Percentiles rank a stretch among this genome's conserved stretches.
Conservation (phyloP, 2,113 vertebrate species). For the Hyperopisus bebe region DNA sequence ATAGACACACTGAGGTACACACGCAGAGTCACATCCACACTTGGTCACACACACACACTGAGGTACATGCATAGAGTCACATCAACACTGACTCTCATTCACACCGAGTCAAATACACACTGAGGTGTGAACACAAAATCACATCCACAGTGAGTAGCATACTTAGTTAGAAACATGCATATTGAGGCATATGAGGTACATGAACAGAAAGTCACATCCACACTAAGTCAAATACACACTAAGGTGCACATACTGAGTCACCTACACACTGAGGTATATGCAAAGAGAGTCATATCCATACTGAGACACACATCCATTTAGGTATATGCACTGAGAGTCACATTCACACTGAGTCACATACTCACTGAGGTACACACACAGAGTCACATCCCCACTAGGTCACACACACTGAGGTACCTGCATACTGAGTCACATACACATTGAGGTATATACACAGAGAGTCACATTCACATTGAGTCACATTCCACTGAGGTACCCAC, state of each 20-base stretch:
- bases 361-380: too few relatives aligned
- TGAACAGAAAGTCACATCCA: neutral
- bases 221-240: neutral
- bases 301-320: neutral
- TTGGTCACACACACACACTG: rapidly evolving
- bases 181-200: neutral
- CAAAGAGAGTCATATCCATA: neutral
- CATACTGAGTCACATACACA: neutral
- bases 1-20: neutral
- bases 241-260: neutral
- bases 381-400: neutral
- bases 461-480: neutral
- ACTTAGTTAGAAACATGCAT: neutral
- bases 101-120: neutral
- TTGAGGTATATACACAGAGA: neutral
- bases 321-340: neutral
- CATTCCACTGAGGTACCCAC: too few relatives aligned
- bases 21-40: neutral
- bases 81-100: neutral
- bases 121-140: neutral
- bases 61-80: too few relatives aligned
- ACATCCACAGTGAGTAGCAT: neutral
- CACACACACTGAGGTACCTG: neutral
- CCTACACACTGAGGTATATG: neutral
- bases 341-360: neutral